Base-by-base conservation (phyloP, 2,113 vertebrate genomes). In the Mystacornis crossleyi region DNA sequence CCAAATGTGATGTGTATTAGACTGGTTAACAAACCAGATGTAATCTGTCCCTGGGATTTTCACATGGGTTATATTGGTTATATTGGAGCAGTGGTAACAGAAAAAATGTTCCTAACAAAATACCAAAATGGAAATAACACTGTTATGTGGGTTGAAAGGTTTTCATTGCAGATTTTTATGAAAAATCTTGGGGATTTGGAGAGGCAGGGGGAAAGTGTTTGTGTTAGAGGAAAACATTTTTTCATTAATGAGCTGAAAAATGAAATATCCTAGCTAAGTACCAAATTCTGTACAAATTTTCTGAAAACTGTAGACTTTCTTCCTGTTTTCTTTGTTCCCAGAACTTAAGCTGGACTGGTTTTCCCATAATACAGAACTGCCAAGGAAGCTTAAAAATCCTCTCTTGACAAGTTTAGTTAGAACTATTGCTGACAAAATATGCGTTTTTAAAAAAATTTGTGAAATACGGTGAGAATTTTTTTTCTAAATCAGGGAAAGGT, bases 91-190 rank as follows among this genome's bases (percentile, higher is more conserved):
- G 25, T 14, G 33, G 34, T 53, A 70, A 71, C 15, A 81, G 34
- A 53, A 92, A 73, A 81, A 66, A 61, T 38, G 33, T 16, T 43
- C 16, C 20, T 79, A 53, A 58, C 70, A 87, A 87, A 85, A 90
- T 62, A 47, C 13, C 15, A 21, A 61, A 13, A 17, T 74, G 65
- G 70, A 92, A 92, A 74, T 71, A 66, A 33, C 6, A 33, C 3
- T 42, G 10, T 26, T 42, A 16, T 8, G 2, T 54, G 51, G 6
- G 8, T 47, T 81, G 36, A 78, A 87, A 87, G 4, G 3, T 62
- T 93, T 86, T 38, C 7, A 8, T 33, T 29, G 13, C 6, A 18
- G 12, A 50, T 81, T 87, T 81, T 29, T 74, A 70, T 57, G 53
- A 69, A 91, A 93, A 23, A 48, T 28, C 8, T 6, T 23, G 6